A percentile compares a stretch with the other conserved stretches of the same genome.
Evolutionary conservation across 1,140 invertebrate species (phyloP).

Genomic region (Drosophila bocki): DNA sequence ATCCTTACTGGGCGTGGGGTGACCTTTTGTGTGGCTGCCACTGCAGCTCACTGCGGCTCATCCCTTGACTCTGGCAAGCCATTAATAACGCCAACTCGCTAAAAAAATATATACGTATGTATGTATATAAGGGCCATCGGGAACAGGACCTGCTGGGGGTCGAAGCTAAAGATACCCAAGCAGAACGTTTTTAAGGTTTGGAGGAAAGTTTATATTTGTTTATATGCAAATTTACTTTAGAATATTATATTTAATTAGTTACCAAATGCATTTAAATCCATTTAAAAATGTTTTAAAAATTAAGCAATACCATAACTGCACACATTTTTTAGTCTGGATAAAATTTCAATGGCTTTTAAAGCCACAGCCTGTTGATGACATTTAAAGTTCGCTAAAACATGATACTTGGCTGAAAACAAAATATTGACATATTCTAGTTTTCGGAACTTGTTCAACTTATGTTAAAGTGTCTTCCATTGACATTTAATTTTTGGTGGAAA

Average conservation of each 20-base stretch:
- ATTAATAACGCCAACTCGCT: constrained; percentile 62
- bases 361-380: no score
- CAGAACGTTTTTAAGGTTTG: neutral
- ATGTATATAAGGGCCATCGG: neutral
- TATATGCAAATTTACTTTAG: neutral
- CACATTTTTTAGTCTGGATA: no score
- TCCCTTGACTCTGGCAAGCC: constrained; percentile 43
- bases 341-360: neutral
- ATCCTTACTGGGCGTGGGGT: constrained; percentile 14
- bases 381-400: no score
- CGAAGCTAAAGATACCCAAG: neutral
- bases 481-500: neutral
- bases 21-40: constrained; percentile 62
- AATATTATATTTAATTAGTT: neutral
- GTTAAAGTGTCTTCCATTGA: neutral
- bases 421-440: neutral
- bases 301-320: neutral
- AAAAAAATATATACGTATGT: neutral
- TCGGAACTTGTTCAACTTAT: neutral
- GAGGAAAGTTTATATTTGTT: neutral
- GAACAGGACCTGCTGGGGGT: neutral
- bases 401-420: neutral
- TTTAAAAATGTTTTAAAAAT: no score
- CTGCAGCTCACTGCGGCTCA: constrained; percentile 22
- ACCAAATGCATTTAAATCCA: no score